Evolutionary conservation across 2,113 vertebrate genomes (phyloP).

Genomic region (Scartelaos histophorus): DNA sequence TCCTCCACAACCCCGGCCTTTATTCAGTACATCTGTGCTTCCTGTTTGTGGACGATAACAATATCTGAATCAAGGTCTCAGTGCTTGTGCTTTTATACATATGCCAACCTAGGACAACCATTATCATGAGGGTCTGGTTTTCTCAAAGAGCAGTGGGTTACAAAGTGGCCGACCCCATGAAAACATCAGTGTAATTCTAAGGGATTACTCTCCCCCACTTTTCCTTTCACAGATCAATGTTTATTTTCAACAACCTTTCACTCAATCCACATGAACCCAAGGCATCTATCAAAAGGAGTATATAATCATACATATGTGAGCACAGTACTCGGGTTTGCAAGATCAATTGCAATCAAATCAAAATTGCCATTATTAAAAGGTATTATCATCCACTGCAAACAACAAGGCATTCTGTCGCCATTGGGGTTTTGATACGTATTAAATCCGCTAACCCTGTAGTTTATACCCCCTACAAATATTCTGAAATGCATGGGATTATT

Average conservation of each 20-base stretch:
- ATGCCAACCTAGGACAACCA: background rate
- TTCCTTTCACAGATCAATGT: conserved; percentile 2
- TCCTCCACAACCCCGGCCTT: no score
- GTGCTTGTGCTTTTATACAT: background rate
- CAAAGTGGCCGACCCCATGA: background rate
- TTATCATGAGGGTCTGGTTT: background rate
- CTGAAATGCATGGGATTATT: background rate
- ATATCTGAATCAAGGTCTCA: background rate
- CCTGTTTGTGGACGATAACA: background rate
- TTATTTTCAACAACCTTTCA: background rate
- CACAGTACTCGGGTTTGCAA: background rate
- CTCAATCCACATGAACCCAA: background rate
- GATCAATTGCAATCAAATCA: background rate
- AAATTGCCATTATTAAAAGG: background rate
- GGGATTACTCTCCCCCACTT: background rate
- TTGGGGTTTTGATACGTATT: background rate
- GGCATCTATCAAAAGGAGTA: background rate
- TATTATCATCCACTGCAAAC: background rate
- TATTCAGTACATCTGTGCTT: no score
- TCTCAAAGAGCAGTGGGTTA: background rate
- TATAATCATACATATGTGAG: background rate
- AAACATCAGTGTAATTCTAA: background rate
- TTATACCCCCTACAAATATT: background rate
- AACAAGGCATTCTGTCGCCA: background rate
- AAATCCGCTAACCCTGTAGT: background rate